Conservation (phyloP, 1,140 invertebrate genomes). For the Micrasema minimum region DNA sequence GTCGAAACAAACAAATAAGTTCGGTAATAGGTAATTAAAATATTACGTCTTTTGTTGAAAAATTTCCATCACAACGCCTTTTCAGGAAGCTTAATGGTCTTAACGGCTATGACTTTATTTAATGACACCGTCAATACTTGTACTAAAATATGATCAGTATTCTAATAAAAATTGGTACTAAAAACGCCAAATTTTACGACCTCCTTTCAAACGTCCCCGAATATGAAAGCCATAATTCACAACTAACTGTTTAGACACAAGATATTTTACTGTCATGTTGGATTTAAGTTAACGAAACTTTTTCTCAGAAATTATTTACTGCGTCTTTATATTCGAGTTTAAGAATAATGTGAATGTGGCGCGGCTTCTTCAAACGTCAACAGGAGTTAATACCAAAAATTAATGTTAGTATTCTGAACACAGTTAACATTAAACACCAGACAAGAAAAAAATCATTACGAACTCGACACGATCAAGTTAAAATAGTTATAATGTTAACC, state of each 20-base stretch:
- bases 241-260: constrained; percentile 20
- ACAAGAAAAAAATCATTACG: no score
- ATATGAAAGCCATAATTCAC: constrained; percentile 29
- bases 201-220: constrained; percentile 7
- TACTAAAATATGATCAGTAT: constrained; percentile 17
- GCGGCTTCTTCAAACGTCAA: no score
- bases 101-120: constrained; percentile 20
- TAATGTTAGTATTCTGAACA: no score
- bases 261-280: constrained; percentile 30
- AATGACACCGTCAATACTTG: constrained; percentile 24
- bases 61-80: background rate
- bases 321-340: constrained; percentile 3
- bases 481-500: no score
- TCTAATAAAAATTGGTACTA: constrained; percentile 15
- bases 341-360: no score
- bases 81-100: background rate
- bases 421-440: no score
- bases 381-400: no score
- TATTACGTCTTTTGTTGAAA: no score
- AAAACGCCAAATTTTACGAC: constrained; percentile 31
- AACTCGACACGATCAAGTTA: no score
- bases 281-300: constrained; percentile 19
- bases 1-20: no score
- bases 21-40: no score
- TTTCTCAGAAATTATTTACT: constrained; percentile 24